Conservation (phyloP, 2,797 vertebrate genomes). For the Setipinna tenuifilis region DNA sequence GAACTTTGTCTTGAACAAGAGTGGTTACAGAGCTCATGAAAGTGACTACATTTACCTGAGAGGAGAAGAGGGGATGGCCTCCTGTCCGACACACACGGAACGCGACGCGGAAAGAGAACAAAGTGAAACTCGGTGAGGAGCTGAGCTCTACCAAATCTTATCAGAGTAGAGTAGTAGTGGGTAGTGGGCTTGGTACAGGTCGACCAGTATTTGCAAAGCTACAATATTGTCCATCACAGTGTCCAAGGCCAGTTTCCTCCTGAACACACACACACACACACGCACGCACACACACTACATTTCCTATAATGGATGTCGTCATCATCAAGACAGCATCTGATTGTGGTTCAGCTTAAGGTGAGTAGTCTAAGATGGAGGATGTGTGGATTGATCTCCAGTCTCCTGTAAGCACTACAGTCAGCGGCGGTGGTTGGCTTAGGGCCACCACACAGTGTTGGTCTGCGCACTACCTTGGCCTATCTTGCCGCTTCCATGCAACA, state of each 20-base stretch:
- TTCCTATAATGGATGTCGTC: neutral
- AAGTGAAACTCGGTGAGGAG: neutral
- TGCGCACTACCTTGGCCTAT: constrained; percentile 6
- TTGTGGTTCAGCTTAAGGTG: constrained; percentile 6
- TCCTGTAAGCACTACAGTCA: neutral
- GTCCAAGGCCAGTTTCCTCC: constrained; percentile 11
- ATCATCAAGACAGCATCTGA: constrained; percentile 21
- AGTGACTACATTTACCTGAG: constrained; percentile 5
- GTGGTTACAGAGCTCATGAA: constrained; percentile 10
- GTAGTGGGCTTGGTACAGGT: neutral
- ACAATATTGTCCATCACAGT: constrained; percentile 21
- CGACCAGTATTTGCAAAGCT: constrained; percentile 25
- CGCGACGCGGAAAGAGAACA: neutral
- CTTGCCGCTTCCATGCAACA: neutral
- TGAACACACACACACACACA: neutral
- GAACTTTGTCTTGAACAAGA: neutral
- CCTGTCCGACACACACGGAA: neutral
- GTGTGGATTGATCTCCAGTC: neutral
- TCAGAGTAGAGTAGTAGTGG: too few species aligned
- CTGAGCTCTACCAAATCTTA: neutral
- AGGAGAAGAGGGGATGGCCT: constrained; percentile 1
- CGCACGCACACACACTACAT: neutral
- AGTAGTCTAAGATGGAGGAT: constrained; percentile 13
- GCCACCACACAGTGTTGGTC: constrained; percentile 24
- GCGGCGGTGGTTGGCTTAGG: constrained; percentile 3